Base-by-base conservation (phyloP, 2,797 vertebrate species). In the Acanthornis magna region DNA sequence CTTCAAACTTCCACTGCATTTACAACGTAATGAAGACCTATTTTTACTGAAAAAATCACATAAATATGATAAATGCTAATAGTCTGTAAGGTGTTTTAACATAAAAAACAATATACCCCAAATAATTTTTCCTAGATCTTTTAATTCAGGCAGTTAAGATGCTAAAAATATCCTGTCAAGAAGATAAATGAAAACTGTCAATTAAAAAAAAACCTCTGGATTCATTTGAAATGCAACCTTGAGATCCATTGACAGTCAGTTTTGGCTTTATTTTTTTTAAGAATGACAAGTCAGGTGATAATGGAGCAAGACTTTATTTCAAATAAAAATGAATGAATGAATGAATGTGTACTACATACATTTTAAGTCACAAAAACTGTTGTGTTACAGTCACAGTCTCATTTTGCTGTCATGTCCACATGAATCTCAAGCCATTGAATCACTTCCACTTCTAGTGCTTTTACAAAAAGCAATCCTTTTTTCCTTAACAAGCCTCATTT, bases 101-200 rank as follows among this genome's bases (percentile, higher is more conserved):
- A 53, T 38, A 91, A 95, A 96, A 96, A 97, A 89, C 65, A 95
- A 94, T 62, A 57, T 86, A 95, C 53, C 19, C 42, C 70, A 89
- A 96, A 84, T 62, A 95, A 34, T 80, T 93, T 92, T 96, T 89
- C 47, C 15, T 40, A 62, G 22, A 62, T 62, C 18, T 88, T 94
- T 84, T 47, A 75, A 68, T 66, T 79, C 93, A 95, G 87, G 89
- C 84, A 92, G 91, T 95, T 78, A 43, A 77, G 57, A 91, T 74
- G 83, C 84, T 96, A 97, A 97, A 97, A 97, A 95, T 96, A 96
- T 72, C 84, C 58, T 89, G 85, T 96, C 95, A 97, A 91, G 90
- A 65, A 95, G 73, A 96, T 88, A 93, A 47, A 79, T 95, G 95
- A 96, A 88, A 92, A 87, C 68, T 17, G 18, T 38, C 47, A 43